These are phyloP conservation scores for Drosophila picticornis DNA, from an alignment of 2,888 invertebrate genomes.

Conservation along the genomic window DNA sequence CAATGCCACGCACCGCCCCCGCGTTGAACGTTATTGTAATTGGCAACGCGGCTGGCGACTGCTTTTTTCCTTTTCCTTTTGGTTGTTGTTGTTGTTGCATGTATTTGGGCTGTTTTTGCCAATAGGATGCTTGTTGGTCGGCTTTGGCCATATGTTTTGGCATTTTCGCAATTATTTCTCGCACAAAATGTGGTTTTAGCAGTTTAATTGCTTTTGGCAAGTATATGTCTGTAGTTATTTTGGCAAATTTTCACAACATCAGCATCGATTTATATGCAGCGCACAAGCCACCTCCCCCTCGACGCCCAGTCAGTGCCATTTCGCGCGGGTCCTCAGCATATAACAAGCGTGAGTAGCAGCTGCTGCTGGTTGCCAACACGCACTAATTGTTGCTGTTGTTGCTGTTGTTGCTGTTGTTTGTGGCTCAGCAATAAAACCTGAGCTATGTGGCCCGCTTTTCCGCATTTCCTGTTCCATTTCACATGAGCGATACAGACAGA, in stretches of 20 bases:
- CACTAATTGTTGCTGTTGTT: slow-evolving; percentile 71
- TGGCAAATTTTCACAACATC: slow-evolving; percentile 80
- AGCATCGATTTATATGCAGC: slow-evolving; percentile 80
- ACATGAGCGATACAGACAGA: slow-evolving; percentile 9
- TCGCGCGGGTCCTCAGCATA: slow-evolving; percentile 7
- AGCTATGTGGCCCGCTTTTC: slow-evolving; percentile 66
- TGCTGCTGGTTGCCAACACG: slow-evolving; percentile 75
- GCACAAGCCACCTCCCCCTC: slow-evolving; percentile 50
- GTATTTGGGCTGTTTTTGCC: slow-evolving; percentile 51
- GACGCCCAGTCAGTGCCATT: neutral
- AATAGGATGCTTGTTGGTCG: slow-evolving; percentile 64
- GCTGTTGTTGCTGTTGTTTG: slow-evolving; percentile 63
- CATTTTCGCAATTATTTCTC: slow-evolving; percentile 81
- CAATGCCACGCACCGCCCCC: slow-evolving; percentile 43
- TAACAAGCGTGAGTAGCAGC: slow-evolving; percentile 60
- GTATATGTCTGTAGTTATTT: slow-evolving; percentile 75
- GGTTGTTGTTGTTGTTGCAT: slow-evolving; percentile 23
- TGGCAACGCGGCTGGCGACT: slow-evolving; percentile 47
- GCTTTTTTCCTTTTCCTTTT: slow-evolving; percentile 18
- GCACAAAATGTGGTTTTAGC: slow-evolving; percentile 81
- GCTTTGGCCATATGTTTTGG: slow-evolving; percentile 79
- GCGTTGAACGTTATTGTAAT: slow-evolving; percentile 48
- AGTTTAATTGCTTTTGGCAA: slow-evolving; percentile 80
- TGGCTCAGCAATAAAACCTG: slow-evolving; percentile 74
- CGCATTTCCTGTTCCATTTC: slow-evolving; percentile 60